Base-by-base conservation (phyloP, 2,888 invertebrate species). In the Cantharis lateralis region DNA sequence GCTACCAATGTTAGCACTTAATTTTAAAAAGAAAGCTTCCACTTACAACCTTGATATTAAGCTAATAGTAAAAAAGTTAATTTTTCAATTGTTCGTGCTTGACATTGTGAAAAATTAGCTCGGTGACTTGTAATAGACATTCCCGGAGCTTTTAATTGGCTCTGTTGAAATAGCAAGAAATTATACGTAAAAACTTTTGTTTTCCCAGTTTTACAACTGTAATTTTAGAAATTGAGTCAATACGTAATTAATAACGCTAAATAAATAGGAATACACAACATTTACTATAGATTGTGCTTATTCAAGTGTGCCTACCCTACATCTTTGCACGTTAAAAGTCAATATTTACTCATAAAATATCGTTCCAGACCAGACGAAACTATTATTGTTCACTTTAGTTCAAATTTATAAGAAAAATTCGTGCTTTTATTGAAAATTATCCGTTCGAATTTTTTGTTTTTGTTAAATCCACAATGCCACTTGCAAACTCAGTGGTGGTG, bases 391-490 rank as follows among this genome's bases (percentile, higher is more conserved):
- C 20, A 20, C 64, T 64, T 18, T 64, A 18, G 16, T 64, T 20
- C 13, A 20, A 18, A 16, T 64, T 20, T 64, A 15, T 18, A 16
- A 18, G 26, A 18, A 61, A 74, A 26, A n/a, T 68, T 79, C 80
- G 81, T 84, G 7, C n/a, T 0, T n/a, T n/a, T n/a, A 48, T 48
- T 48, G 48, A 48, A n/a, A 5, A 48, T n/a, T 48, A n/a, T 7
- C 48, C 4, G 7, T 2, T 32, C 13, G 13, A n/a, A 13, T 9
- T 2, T 9, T 32, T 48, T 48, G n/a, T n/a, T 48, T 48, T 48
- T n/a, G n/a, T n/a, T n/a, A 48, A 48, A n/a, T n/a, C n/a, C 10
- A 28, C 26, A 28, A 28, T 10, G 11, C 10, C 3, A 10, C 10
- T 2, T 28, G 26, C 10, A 3, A 28, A 2, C 9, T 5, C 24